Conservation (phyloP, 2,888 invertebrate genomes). For the Patella pellucida region DNA sequence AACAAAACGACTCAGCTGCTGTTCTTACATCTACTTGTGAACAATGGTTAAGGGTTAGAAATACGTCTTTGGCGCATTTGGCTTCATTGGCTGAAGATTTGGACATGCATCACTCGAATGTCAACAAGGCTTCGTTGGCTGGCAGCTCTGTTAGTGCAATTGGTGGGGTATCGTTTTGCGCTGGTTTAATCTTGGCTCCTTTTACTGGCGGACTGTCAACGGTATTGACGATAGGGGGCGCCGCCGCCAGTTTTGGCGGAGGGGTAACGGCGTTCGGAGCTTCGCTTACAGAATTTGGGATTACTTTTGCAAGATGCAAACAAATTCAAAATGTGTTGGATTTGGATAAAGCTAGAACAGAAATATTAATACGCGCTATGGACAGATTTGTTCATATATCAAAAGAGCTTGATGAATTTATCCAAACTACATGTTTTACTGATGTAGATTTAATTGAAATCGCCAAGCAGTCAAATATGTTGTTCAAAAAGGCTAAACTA, state of each 20-base stretch:
- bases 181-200: not conserved
- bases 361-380: not conserved
- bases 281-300: not conserved
- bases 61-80: not conserved
- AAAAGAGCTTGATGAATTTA: not conserved
- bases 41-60: not conserved
- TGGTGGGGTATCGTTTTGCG: not conserved
- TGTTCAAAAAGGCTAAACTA: not conserved
- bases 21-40: not conserved
- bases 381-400: not conserved
- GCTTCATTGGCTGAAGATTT: not conserved
- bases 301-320: not conserved
- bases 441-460: not conserved
- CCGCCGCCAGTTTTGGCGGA: not conserved
- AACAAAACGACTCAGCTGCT: not conserved
- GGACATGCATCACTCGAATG: not conserved
- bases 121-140: not conserved
- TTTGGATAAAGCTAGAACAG: not conserved
- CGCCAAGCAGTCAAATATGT: not conserved
- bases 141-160: not conserved
- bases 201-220: not conserved
- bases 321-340: not conserved
- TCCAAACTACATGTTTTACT: not conserved
- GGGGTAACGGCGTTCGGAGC: constrained; percentile 1
- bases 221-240: not conserved